Conservation (phyloP, 2,797 vertebrate genomes). For the Setipinna tenuifilis region DNA sequence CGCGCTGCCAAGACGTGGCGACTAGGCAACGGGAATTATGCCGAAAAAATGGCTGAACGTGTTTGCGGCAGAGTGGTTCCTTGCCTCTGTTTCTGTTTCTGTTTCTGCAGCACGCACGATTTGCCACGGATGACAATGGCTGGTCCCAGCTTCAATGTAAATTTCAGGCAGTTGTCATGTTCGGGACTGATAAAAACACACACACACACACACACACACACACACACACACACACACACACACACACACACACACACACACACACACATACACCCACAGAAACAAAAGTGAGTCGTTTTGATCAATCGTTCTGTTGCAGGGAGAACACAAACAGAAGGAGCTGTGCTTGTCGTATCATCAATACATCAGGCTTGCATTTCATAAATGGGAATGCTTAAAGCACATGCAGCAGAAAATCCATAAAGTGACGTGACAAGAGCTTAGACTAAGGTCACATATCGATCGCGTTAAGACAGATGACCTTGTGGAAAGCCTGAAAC, state of each 20-base stretch:
- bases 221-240: too few species aligned
- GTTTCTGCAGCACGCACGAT: too few species aligned
- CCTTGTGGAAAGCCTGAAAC: constrained; percentile 18
- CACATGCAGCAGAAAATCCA: constrained; percentile 39
- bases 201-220: too few species aligned
- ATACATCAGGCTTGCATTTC: constrained; percentile 36
- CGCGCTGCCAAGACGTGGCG: constrained; percentile 44
- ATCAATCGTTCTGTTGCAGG: background rate
- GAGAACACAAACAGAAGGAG: background rate
- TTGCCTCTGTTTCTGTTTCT: background rate
- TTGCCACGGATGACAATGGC: too few species aligned
- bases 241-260: too few species aligned
- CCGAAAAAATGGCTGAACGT: background rate
- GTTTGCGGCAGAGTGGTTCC: background rate
- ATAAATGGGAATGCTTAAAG: constrained; percentile 36
- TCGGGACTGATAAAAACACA: background rate
- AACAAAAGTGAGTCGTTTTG: background rate
- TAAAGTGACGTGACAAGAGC: constrained; percentile 28
- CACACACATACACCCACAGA: too few species aligned
- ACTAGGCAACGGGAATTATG: background rate
- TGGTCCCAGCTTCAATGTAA: too few species aligned
- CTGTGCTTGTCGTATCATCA: constrained; percentile 18
- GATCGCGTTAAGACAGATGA: constrained; percentile 38
- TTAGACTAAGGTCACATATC: constrained; percentile 34
- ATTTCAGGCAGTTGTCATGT: too few species aligned